Base-by-base conservation (phyloP, 37 sponge, comb jelly and placozoan genomes). In the Amphimedon queenslandica region DNA sequence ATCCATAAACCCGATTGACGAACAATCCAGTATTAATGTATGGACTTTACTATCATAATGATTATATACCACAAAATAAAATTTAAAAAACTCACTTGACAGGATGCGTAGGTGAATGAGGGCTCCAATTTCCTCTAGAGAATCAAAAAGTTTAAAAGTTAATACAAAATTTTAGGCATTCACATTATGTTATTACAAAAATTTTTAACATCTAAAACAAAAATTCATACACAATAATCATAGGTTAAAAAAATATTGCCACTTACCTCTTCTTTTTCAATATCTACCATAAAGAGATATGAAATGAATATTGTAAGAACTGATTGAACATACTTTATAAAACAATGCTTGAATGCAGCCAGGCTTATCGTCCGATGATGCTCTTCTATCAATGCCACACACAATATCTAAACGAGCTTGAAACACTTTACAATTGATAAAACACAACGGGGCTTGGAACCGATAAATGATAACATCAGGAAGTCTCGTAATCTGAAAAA, bases 391-490 rank as follows among this genome's bases (percentile, higher is more conserved):
- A 6, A 83, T 21, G 23, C 65, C 60, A 39, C 51, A 57, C 25
- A 51, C 76, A 1, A 79, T 51, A 20, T 61, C 63, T 64, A 89
- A 47, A 29, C 77, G 70, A 18, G 72, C 31, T 4, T 64, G 58
- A 58, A 89, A 89, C 55, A 83, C 84, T 20, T 66, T 40, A 51
- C 70, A 42, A 58, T 85, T 90, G 34, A 82, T 29, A 57, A 79
- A 90, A 55, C 86, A 90, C 53, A 90, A 2, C 0, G 91, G 86
- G 42, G 82, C 86, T 32, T 57, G 36, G 73, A 81, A 90, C 20
- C 86, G 67, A 42, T 77, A 85, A 40, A 90, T 85, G 61, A 85
- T 35, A 8, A 85, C 70, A 0, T 87, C 91, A 24, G 82, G 82
- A 57, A 90, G 35, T 29, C 43, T 41, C n/a, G 67, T 36, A 31